These are phyloP conservation scores for Pipistrellus nathusii DNA, from an alignment of 2,797 vertebrate species.

Conservation along the genomic window DNA sequence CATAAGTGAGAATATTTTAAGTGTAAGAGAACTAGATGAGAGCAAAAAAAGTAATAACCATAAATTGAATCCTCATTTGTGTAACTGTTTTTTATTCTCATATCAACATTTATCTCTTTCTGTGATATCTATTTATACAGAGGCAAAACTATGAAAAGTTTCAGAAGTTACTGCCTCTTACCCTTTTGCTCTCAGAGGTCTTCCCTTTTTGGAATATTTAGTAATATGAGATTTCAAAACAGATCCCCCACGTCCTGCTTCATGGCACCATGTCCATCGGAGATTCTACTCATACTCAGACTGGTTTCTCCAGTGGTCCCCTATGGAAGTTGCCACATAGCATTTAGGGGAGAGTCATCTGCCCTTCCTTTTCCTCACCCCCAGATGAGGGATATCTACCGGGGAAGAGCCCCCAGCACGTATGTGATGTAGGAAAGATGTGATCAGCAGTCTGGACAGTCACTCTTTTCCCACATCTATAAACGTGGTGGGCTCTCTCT, in stretches of 20 bases:
- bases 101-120: neutral
- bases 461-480: neutral
- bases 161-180: neutral
- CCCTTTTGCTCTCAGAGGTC: neutral
- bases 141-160: neutral
- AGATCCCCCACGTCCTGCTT: neutral
- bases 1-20: neutral
- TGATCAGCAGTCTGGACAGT: too few species aligned
- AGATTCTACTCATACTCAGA: neutral
- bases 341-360: accelerated
- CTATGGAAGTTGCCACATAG: neutral
- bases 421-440: neutral
- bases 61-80: neutral
- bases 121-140: neutral
- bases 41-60: neutral
- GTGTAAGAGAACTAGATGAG: neutral
- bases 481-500: neutral
- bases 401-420: neutral
- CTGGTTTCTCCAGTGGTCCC: neutral
- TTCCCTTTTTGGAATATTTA: neutral
- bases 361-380: neutral
- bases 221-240: neutral
- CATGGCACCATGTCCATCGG: neutral
- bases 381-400: neutral
- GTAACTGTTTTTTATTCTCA: neutral